phyloP scores from a whole-genome alignment of 53 echinoderm and acorn worm species.

The Patiria pectinifera region DNA sequence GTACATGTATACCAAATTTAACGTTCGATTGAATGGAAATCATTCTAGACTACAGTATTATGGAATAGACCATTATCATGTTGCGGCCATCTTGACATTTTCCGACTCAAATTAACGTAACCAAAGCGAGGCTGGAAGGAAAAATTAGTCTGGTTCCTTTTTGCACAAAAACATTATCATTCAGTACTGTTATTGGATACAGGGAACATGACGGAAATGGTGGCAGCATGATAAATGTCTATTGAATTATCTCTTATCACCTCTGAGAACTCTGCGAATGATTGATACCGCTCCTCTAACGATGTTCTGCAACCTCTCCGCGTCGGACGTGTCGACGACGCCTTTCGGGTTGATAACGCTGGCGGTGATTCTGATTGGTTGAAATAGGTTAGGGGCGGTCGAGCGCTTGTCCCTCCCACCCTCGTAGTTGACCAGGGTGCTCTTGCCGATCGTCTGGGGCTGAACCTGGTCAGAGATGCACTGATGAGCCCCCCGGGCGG shows the following conservation, averaged over 20 bases:
- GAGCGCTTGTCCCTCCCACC: slow-evolving; percentile 24
- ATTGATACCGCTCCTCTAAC: slow-evolving; percentile 65
- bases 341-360: slow-evolving; percentile 46
- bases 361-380: slow-evolving; percentile 70
- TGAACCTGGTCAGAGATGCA: slow-evolving; percentile 66
- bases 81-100: too few species aligned
- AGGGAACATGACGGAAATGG: too few species aligned
- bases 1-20: too few species aligned
- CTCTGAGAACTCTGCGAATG: slow-evolving; percentile 65
- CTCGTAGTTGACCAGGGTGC: not conserved
- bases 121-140: too few species aligned
- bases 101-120: too few species aligned
- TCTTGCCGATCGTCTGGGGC: slow-evolving; percentile 21
- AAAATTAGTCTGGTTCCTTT: too few species aligned
- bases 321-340: slow-evolving; percentile 51
- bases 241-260: not conserved
- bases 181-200: too few species aligned
- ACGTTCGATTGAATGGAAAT: too few species aligned
- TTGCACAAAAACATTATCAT: too few species aligned
- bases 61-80: too few species aligned
- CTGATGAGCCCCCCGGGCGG: not conserved
- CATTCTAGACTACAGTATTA: not conserved
- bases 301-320: slow-evolving; percentile 59
- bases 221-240: not conserved
- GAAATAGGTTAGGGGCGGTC: slow-evolving; percentile 27